These are phyloP conservation scores for Cisticola juncidis DNA, from an alignment of 2,113 vertebrate genomes.

Conservation along the genomic window DNA sequence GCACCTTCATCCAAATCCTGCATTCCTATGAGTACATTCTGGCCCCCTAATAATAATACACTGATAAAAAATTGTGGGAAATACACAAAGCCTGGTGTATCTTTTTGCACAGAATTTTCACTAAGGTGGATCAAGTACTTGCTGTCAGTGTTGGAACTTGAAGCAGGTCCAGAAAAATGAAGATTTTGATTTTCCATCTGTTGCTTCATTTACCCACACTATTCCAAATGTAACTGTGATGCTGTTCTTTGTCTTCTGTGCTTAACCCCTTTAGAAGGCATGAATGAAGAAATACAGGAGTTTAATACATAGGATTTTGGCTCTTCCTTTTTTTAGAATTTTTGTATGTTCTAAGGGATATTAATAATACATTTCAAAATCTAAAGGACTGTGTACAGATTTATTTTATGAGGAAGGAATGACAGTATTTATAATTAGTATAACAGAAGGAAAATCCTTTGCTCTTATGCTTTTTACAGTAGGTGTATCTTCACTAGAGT, in stretches of 20 bases:
- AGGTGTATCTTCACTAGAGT: neutral
- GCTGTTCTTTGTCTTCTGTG: neutral
- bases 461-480: neutral
- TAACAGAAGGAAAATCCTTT: neutral
- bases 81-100: neutral
- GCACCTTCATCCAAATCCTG: neutral
- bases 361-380: neutral
- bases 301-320: neutral
- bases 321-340: neutral
- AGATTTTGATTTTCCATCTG: slow-evolving; percentile 46
- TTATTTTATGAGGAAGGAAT: neutral
- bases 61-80: neutral
- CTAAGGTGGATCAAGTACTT: neutral
- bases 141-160: neutral
- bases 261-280: slow-evolving; percentile 10
- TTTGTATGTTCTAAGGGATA: neutral
- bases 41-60: neutral
- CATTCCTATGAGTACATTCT: neutral
- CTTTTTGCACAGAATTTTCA: neutral
- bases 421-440: neutral
- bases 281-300: neutral
- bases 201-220: slow-evolving; percentile 1
- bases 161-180: neutral
- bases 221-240: slow-evolving; percentile 4
- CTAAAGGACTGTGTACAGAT: neutral